Conservation (phyloP, 2,888 invertebrate genomes). For the Bursaphelenchus okinawaensis region DNA sequence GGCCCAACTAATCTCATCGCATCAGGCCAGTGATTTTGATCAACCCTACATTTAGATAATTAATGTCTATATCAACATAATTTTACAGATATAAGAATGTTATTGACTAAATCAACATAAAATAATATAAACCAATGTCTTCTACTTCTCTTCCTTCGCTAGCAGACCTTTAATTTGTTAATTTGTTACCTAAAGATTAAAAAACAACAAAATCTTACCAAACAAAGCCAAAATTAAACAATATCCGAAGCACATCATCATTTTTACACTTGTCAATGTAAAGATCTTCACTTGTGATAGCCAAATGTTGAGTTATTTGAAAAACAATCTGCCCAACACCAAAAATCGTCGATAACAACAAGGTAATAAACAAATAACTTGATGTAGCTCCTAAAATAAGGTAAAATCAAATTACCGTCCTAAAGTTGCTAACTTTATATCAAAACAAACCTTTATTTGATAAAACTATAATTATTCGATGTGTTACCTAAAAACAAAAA, state of each 20-base stretch:
- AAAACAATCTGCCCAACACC: background rate
- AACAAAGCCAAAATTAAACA: background rate
- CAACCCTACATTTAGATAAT: background rate
- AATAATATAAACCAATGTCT: too few relatives aligned
- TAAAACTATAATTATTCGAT: background rate
- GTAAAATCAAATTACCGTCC: slow-evolving; percentile 20
- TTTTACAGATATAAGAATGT: too few relatives aligned
- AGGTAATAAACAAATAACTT: background rate
- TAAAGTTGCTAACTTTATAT: slow-evolving; percentile 19
- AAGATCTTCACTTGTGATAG: background rate
- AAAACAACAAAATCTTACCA: background rate
- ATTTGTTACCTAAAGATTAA: too few relatives aligned
- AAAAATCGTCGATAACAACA: background rate
- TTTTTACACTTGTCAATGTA: background rate
- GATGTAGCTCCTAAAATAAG: slow-evolving; percentile 16
- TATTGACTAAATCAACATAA: too few relatives aligned
- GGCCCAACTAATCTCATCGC: background rate
- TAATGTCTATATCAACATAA: too few relatives aligned
- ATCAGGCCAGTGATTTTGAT: background rate
- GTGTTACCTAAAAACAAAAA: background rate
- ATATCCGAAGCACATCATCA: background rate
- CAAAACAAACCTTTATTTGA: slow-evolving; percentile 16
- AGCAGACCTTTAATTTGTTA: too few relatives aligned
- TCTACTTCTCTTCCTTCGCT: too few relatives aligned
- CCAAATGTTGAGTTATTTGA: background rate